Percentiles rank a stretch among this genome's conserved stretches.
phyloP scores from a whole-genome alignment of 92 coral and sea anemone species.

The Muricea muricata region DNA sequence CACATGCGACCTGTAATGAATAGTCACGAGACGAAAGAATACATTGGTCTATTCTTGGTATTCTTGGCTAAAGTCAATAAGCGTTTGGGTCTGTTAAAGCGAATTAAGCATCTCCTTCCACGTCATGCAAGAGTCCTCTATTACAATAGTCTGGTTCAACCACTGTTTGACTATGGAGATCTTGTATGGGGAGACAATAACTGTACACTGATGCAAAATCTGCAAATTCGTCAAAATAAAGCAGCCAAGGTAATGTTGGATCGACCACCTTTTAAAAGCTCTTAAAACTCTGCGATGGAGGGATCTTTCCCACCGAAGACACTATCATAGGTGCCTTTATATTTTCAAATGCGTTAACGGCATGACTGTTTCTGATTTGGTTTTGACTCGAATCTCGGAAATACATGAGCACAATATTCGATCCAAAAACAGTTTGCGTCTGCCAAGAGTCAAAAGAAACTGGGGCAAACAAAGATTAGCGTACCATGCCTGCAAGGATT shows the following conservation, averaged over 20 bases:
- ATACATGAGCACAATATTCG: neutral
- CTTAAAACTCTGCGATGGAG: neutral
- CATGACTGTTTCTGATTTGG: neutral
- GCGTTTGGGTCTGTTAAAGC: too few species aligned
- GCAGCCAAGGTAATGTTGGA: neutral
- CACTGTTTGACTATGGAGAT: too few species aligned
- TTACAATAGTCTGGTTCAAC: too few species aligned
- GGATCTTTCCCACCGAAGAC: neutral
- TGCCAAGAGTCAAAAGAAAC: neutral
- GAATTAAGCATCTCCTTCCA: too few species aligned
- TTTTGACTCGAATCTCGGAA: neutral
- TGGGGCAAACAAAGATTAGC: neutral
- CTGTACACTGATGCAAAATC: neutral
- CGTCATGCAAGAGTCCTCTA: too few species aligned
- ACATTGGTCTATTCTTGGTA: too few species aligned
- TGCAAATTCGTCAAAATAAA: neutral
- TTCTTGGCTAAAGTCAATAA: too few species aligned
- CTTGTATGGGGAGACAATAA: neutral
- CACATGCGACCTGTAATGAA: too few species aligned
- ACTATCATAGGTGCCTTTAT: neutral
- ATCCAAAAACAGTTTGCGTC: neutral
- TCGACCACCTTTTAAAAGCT: neutral
- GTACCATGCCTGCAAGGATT: slow-evolving; percentile 7
- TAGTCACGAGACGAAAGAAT: too few species aligned
- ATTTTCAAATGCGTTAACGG: neutral